phyloP scores from a whole-genome alignment of 2,113 vertebrate genomes.

The Hylia prasina region DNA sequence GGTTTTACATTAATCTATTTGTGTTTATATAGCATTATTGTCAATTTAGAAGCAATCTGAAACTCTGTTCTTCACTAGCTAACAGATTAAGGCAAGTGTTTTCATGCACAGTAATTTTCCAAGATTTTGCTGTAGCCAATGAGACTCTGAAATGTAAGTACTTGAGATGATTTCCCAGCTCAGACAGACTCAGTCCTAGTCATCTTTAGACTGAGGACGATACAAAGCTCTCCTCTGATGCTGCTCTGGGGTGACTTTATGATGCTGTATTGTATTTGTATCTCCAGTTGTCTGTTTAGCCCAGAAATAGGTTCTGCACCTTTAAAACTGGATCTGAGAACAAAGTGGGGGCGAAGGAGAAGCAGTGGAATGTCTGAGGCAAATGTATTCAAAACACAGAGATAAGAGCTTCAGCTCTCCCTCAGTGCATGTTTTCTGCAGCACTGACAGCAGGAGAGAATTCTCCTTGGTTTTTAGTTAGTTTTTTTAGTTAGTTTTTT shows the following conservation, averaged over 20 bases:
- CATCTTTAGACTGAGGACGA: not conserved
- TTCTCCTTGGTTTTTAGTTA: not conserved
- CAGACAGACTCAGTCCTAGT: not conserved
- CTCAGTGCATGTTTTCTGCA: fast-evolving
- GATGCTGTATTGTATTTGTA: not conserved
- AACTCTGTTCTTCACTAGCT: not conserved
- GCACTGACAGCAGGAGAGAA: not conserved
- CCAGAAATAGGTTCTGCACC: not conserved
- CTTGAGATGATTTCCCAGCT: not conserved
- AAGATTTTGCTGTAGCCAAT: not conserved
- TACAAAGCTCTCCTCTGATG: not conserved
- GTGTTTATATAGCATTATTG: not conserved
- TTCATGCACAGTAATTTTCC: not conserved
- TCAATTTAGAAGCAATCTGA: not conserved
- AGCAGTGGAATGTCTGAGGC: not conserved
- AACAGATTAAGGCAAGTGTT: not conserved
- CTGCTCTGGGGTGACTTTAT: not conserved
- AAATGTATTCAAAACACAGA: not conserved
- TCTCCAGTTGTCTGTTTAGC: not conserved
- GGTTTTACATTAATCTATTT: not conserved
- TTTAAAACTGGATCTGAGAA: not conserved
- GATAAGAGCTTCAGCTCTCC: not conserved
- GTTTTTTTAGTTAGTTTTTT: not conserved
- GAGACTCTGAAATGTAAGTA: not conserved
- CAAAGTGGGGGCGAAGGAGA: not conserved